Conservation (phyloP, 2,797 vertebrate species). For the Luscinia megarhynchos region DNA sequence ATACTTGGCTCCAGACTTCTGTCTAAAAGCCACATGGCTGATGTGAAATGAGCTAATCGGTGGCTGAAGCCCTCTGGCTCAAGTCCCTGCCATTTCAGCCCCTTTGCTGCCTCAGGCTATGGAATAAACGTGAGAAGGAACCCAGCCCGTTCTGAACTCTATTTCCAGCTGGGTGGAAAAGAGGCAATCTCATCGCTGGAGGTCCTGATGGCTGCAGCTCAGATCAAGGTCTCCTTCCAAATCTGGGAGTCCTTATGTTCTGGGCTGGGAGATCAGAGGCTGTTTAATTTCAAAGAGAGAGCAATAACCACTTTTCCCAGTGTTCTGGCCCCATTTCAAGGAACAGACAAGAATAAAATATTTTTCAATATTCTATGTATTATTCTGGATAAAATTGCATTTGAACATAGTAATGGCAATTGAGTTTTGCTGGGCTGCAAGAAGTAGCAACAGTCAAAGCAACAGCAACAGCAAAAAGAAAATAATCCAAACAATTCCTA, state of each 20-base stretch:
- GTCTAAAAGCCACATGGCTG: slow-evolving; percentile 40
- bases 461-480: neutral
- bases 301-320: neutral
- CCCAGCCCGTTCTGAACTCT: neutral
- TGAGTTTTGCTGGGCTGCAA: neutral
- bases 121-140: neutral
- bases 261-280: neutral
- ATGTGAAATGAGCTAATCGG: slow-evolving; percentile 22
- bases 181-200: neutral
- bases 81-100: neutral
- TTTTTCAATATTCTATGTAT: neutral
- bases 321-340: neutral
- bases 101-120: neutral
- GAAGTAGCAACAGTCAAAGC: neutral
- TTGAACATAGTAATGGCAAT: accelerated
- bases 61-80: neutral
- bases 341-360: neutral
- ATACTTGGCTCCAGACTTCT: slow-evolving; percentile 34
- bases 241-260: neutral
- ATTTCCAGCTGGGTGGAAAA: neutral
- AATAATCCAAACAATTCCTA: neutral
- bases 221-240: neutral
- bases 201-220: neutral
- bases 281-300: neutral
- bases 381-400: neutral